phyloP scores from a whole-genome alignment of 2,113 vertebrate genomes.

The Gavia stellata region DNA sequence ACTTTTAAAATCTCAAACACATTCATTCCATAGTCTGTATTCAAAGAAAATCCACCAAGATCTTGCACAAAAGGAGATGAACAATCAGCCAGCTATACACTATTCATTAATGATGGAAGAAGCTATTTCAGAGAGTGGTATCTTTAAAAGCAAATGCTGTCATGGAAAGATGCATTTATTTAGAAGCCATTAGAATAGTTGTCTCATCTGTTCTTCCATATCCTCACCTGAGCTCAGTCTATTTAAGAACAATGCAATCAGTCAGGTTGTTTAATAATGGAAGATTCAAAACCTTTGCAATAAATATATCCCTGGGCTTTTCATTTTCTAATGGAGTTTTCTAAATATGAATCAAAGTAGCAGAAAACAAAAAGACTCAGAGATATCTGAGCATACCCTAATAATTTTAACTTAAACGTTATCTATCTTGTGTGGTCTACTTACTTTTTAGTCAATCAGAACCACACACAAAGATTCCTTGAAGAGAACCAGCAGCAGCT shows the following conservation, averaged over 20 bases:
- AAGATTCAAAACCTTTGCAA: background rate
- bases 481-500: background rate
- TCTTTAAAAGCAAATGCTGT: background rate
- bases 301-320: background rate
- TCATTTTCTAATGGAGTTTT: background rate
- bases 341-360: background rate
- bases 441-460: background rate
- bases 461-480: background rate
- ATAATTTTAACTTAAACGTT: background rate
- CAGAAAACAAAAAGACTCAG: background rate
- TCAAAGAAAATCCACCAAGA: background rate
- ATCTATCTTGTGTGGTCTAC: background rate
- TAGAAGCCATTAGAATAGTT: background rate
- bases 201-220: background rate
- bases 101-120: background rate
- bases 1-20: background rate
- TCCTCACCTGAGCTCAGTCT: conserved; percentile 13
- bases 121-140: background rate
- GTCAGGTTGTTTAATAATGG: background rate
- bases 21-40: background rate
- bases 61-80: background rate
- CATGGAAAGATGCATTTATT: conserved; percentile 6
- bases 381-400: background rate
- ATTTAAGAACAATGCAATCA: background rate
- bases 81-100: background rate